phyloP scores from a whole-genome alignment of 2,888 invertebrate genomes.

The Yponomeuta plumbellus region DNA sequence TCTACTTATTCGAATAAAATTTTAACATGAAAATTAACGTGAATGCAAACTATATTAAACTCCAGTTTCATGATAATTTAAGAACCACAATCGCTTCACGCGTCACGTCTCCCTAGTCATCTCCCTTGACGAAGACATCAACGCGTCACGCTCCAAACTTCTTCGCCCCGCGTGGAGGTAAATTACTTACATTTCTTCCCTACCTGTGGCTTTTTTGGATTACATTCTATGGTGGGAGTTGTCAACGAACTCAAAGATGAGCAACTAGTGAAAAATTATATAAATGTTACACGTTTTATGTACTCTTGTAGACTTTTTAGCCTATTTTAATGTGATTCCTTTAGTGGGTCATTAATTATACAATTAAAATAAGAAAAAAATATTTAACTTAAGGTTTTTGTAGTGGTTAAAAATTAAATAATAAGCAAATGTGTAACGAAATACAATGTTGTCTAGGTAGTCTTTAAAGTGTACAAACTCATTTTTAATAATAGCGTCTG shows the following conservation, averaged over 20 bases:
- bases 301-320: no score
- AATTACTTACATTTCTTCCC: neutral
- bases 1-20: neutral
- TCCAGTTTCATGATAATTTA: neutral
- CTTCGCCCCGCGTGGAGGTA: neutral
- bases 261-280: neutral
- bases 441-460: neutral
- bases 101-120: constrained; percentile 2
- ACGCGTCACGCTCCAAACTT: constrained; percentile 18
- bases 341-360: no score
- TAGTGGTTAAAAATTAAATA: no score
- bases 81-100: neutral
- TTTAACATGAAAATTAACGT: no score
- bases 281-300: neutral
- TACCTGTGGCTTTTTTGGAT: neutral
- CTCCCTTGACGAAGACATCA: constrained; percentile 23
- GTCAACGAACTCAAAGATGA: neutral
- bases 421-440: no score
- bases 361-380: no score
- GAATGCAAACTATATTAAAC: neutral
- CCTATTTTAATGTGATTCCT: no score
- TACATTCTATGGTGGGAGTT: neutral
- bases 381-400: no score
- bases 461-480: neutral
- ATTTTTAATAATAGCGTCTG: no score